Base-by-base conservation (phyloP, 2,888 invertebrate species). In the Petrolisthes manimaculis region DNA sequence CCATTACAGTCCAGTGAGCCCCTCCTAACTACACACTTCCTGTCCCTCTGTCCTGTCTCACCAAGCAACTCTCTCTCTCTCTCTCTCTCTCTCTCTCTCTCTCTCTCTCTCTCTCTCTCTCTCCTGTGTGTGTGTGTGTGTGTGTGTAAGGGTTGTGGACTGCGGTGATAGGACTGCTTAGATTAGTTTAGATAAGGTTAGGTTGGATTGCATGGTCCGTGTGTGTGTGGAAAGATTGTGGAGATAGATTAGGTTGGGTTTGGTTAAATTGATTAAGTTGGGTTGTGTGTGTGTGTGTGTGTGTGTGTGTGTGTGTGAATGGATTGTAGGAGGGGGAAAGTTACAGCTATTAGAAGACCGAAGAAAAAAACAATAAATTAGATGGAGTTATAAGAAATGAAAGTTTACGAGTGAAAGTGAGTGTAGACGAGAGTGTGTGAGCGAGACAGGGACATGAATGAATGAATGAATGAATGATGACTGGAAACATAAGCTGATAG, bases 221-320 rank as follows among this genome's bases (percentile, higher is more conserved):
- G 61, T 61, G 61, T 61, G 61, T 61, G 61, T 61, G 61, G 61
- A 61, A 61, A 61, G 61, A 61, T 12, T 61, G 61, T 61, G 18
- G 61, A 61, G 61, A 18, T 61, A 61, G 18, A 61, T 18, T 61
- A 18, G 12, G 12, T 37, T 37, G 37, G 37, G 37, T 37, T 2
- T 37, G 37, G 37, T 37, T 37, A 37, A 37, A 37, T 37, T 37
- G 37, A 61, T 61, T 12, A 61, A 18, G 21, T 21, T 24, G n/a
- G 74, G 8, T 12, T 74, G 74, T 74, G 74, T 74, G 74, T 74
- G 4, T 74, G 74, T 74, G 74, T 74, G 74, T 74, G 74, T 74
- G 74, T 74, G 74, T 74, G 74, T 74, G 74, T 74, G 74, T 74
- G 74, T 74, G 74, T 74, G 74, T 74, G 74, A 21, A 9, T 9